Evolutionary conservation across 1,140 invertebrate species (phyloP), one percentile per base, ranked within the genome.

Genomic region (Muscidifurax raptorellus): DNA sequence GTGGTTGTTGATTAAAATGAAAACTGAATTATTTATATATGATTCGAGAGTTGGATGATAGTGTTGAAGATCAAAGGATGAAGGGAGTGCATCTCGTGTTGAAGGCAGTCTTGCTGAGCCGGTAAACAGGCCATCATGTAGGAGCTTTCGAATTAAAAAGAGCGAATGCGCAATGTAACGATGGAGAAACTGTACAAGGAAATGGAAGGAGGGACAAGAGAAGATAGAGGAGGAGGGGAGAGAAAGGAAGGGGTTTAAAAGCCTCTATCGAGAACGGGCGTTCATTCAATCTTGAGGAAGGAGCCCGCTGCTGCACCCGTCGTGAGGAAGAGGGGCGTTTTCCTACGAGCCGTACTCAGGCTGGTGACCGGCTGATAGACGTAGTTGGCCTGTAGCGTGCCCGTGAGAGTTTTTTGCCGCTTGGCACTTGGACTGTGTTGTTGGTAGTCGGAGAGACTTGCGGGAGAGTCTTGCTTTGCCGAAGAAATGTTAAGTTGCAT

Each of bases 381-480:
- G 64, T 93, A 94, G 86, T 94, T 93, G 5, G 90, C 91, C 82
- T 93, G 92, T 52, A 94, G 87, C 0, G 90, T 89, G 22, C 90
- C 87, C 4, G 89, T 88, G 5, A 92, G 79, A 0, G 90, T 91
- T 66, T 93, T 93, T 80, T 92, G 92, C 28, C 91, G 89, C 78
- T 93, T 93, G 0, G 88, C 85, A 71, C 85, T 87, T 1, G 91
- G 88, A 72, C 88, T 89, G 0, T 91, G 71, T 1, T 77, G 40
- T n/a, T 93, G 90, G 75, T 92, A 93, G 12, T 90, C 90, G 44
- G 88, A 91, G 4, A 88, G 84, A 18, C 89, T 76, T 0, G 90
- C 85, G 13, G 15, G 75, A 3, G 28, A 79, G 2, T 90, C 88
- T 27, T 83, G 82, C 22, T 83, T 78, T 6, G 52, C 52, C 36